Base-by-base conservation (phyloP, 1,140 invertebrate genomes). In the Sitodiplosis mosellana region DNA sequence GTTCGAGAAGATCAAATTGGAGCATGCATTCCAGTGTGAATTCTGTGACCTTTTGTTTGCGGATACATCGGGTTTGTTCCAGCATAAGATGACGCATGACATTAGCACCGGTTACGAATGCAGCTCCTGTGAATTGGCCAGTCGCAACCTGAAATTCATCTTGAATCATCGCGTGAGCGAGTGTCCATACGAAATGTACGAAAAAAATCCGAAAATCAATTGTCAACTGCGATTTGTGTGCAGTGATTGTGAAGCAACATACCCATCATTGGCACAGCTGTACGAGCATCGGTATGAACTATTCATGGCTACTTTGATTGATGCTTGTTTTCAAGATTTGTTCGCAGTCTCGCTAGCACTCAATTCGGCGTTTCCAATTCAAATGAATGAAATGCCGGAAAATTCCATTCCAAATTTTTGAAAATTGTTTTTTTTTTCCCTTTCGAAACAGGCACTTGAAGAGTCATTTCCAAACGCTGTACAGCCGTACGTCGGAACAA, bases 41-140 rank as follows among this genome's bases (percentile, higher is more conserved):
- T 75, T 71, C 48, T 76, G 73, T 51, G 73, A 73, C 47, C 65
- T 60, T 20, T 59, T 68, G 1, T 76, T 71, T 49, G 61, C 63
- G 0, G 69, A 73, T 20, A 63, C 68, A 45, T 58, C 64, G 2
- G 54, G 62, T 12, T 45, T 75, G 11, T 57, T 71, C 2, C 45
- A 53, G 14, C 73, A 76, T 52, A 66, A 69, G 33, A 58, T 63
- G 14, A 55, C 49, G 5, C 74, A 76, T 50, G 55, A 65, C 12
- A 63, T 69, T 5, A 63, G 67, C 12, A 65, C 62, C 33, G 72
- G 72, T 2, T 76, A 74, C 49, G 69, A 67, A 50, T 77, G 75
- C 56, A 66, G 67, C 12, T 59, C 62, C 2, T 77, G 75, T 46
- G 58, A 66, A 20, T 59, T 66, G 12, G 55, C 52, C 14, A 69